Percentiles rank a stretch among this genome's conserved stretches.
phyloP scores from a whole-genome alignment of 2,113 vertebrate genomes.

The Ondatra zibethicus region DNA sequence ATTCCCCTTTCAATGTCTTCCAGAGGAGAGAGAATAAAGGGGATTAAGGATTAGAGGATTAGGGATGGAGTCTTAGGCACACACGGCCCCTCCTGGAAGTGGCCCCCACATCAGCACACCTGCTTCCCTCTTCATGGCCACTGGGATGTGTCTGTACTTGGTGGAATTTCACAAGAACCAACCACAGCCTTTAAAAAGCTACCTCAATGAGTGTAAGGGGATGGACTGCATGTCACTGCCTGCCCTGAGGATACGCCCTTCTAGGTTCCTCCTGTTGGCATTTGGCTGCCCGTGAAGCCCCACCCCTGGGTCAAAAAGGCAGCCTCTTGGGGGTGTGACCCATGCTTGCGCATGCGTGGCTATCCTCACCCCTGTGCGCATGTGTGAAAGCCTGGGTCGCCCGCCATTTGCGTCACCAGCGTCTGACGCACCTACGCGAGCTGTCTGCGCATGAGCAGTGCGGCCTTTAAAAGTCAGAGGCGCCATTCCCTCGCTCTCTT shows the following conservation, averaged over 20 bases:
- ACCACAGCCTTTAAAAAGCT: background rate
- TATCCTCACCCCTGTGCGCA: no score
- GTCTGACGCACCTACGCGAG: no score
- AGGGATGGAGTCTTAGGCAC: background rate
- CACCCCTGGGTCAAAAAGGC: no score
- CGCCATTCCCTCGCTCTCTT: no score
- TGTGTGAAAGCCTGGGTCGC: no score
- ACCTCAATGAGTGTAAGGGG: rapidly evolving
- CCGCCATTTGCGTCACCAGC: no score
- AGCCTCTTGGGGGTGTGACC: no score
- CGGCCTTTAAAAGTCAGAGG: no score
- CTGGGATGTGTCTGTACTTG: rapidly evolving
- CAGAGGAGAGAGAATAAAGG: background rate
- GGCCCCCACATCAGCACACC: background rate
- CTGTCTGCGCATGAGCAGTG: no score
- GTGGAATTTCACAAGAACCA: rapidly evolving
- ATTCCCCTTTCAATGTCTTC: background rate
- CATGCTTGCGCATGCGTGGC: no score
- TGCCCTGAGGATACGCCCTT: rapidly evolving
- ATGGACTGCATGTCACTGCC: rapidly evolving
- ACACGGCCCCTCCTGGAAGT: background rate
- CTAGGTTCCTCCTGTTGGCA: background rate
- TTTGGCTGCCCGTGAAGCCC: no score
- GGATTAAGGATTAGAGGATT: background rate
- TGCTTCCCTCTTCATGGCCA: background rate